These are phyloP conservation scores for Macquaria ambigua DNA, from an alignment of 2,113 vertebrate genomes.

Conservation along the genomic window DNA sequence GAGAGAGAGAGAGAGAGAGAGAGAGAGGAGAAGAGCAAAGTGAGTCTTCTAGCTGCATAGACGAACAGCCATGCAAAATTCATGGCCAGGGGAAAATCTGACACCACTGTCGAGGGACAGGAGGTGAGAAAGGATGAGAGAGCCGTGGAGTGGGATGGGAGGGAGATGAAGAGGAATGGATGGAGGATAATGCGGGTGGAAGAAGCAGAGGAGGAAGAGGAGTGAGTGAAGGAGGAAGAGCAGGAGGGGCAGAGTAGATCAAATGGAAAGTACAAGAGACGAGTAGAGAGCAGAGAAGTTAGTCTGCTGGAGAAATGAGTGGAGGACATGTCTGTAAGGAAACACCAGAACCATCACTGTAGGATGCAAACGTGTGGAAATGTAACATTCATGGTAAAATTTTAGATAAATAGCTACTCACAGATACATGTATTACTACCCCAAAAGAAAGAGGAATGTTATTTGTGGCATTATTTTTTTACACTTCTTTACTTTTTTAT, in stretches of 20 bases:
- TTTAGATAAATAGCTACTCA: neutral
- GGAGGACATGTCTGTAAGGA: neutral
- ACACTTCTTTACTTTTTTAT: no score
- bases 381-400: neutral
- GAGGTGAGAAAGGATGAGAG: slow-evolving; percentile 62
- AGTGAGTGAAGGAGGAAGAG: slow-evolving; percentile 20
- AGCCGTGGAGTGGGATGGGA: slow-evolving; percentile 29
- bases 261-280: slow-evolving; percentile 17
- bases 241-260: neutral
- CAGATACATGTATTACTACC: neutral
- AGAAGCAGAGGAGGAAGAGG: slow-evolving; percentile 21
- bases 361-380: neutral
- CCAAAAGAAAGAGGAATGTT: neutral
- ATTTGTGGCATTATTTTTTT: no score
- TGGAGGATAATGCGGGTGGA: slow-evolving; percentile 57
- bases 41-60: slow-evolving; percentile 53
- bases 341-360: neutral
- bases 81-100: slow-evolving; percentile 70
- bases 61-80: slow-evolving; percentile 75
- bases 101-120: slow-evolving; percentile 65
- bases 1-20: neutral
- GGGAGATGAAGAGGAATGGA: slow-evolving; percentile 53
- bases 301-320: neutral
- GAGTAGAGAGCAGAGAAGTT: slow-evolving; percentile 21
- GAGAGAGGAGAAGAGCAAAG: neutral